Evolutionary conservation across 2,888 invertebrate species (phyloP), one percentile per base, ranked within the genome.

Genomic region (Eilema depressum): DNA sequence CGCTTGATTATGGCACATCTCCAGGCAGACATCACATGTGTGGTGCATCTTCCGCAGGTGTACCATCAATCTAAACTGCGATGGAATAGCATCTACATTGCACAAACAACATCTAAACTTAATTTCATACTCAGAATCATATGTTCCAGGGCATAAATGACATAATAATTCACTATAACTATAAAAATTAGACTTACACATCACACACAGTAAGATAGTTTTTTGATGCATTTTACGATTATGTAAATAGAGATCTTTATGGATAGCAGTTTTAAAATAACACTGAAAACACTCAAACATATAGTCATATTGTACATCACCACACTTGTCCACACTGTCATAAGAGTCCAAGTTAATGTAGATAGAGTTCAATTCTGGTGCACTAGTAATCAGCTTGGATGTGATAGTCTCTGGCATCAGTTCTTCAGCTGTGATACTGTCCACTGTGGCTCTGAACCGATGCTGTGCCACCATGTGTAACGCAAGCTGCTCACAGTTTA

Each of bases 231-330:
- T 96, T 93, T 98, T 98, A 69, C 98, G 96, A 89, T 98, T 98
- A 91, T 98, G 98, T 85, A 98, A 95, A 92, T 97, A 98, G 72
- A 98, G 96, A 91, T 98, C 98, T 93, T 98, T 98, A 89, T 98
- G 98, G 71, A 97, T 95, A 67, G 96, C 93, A 72, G 98, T 97
- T 83, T 97, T 96, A 89, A 97, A 98, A 82, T 97, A 96, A 92
- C 98, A 98, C 84, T 98, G 98, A 92, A 98, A 98, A 93, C 98
- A 98, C 91, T 98, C 98, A 90, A 98, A 98, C 14, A 96, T 94
- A 77, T 97, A 96, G 71, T 97, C 97, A 87, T 96, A 96, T 23
- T 96, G 96, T 75, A 96, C 88, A 76, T 91, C 88, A 75, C 96
- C 96, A 83, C 93, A 94, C 73, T 95, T 96, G 57, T 96, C 96